Base-by-base conservation (phyloP, 2,797 vertebrate species). In the Acanthornis magna region DNA sequence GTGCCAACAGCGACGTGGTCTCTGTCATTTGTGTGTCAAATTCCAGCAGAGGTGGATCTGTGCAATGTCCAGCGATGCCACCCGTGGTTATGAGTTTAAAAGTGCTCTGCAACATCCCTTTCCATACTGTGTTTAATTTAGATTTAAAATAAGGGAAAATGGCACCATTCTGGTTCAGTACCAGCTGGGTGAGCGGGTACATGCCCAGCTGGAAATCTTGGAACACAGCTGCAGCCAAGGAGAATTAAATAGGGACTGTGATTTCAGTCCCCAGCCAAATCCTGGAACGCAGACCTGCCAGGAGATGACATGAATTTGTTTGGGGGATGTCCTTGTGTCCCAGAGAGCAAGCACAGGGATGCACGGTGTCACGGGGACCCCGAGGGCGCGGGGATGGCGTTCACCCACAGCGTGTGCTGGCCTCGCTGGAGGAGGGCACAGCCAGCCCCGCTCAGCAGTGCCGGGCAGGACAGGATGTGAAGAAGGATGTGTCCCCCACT, bases 171-270 rank as follows among this genome's bases (percentile, higher is more conserved):
- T 34, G 17, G 43, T 34, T 70, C 55, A 16, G 0, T 23, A 22
- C 11, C 63, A 57, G 19, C 30, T 40, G 10, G 54, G 48, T 66
- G 26, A 79, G 43, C 29, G 65, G 38, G 14, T 19, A 38, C 4
- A 2, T 67, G 36, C 30, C 36, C 55, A 51, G 30, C 71, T 73
- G 57, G 20, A 70, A 92, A 63, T 27, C 50, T 4, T 18, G 25
- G 53, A 30, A 5, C 16, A 8, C n/a, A 48, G 2, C 50, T 48
- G 10, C 4, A 5, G 50, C 45, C 4, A 0, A 70, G 36, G 19
- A 45, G 21, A 25, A 23, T 60, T n/a, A 12, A 66, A 36, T 21
- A 2, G 34, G 0, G 0, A 29, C 71, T 66, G 20, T 45, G 32
- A 16, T 40, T 47, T 29, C 58, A 62, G 62, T 21, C 18, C 36